A percentile compares a stretch with the other conserved stretches of the same genome.
phyloP scores from a whole-genome alignment of 2,888 invertebrate species.

The Suillia variegata region DNA sequence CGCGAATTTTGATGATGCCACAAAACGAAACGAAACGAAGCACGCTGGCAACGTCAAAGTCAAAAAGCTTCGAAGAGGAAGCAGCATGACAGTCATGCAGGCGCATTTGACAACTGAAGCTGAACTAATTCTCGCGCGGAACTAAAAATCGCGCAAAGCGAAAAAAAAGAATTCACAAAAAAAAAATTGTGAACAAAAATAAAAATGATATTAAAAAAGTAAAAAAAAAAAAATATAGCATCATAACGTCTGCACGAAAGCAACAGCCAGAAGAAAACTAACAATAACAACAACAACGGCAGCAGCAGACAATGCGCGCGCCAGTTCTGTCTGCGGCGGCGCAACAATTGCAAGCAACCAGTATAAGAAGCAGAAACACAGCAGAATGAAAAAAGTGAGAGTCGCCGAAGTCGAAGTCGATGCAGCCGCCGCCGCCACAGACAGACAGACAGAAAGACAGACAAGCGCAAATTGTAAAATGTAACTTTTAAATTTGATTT shows the following conservation, averaged over 20 bases:
- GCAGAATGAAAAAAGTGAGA: too few relatives aligned
- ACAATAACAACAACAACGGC: not conserved
- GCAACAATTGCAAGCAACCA: not conserved
- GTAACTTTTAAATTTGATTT: not conserved
- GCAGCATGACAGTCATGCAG: not conserved
- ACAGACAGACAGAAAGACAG: not conserved
- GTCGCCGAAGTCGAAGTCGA: not conserved
- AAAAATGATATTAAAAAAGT: not conserved
- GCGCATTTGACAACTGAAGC: not conserved
- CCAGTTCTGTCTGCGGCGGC: not conserved
- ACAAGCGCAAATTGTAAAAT: not conserved
- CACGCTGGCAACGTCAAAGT: not conserved
- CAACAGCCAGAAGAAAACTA: not conserved
- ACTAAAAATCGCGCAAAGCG: not conserved
- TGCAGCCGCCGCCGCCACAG: not conserved
- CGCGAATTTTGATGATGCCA: not conserved
- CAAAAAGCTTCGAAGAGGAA: not conserved
- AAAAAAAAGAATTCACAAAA: not conserved
- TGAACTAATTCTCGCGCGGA: constrained; percentile 14
- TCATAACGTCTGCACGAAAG: constrained; percentile 9
- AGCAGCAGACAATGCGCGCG: not conserved
- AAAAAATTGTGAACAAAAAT: not conserved
- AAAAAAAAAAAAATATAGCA: not conserved
- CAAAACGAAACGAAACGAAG: too few relatives aligned
- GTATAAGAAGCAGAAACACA: not conserved